These are phyloP conservation scores for Amorpha juglandis DNA, from an alignment of 2,888 invertebrate genomes.

Conservation along the genomic window DNA sequence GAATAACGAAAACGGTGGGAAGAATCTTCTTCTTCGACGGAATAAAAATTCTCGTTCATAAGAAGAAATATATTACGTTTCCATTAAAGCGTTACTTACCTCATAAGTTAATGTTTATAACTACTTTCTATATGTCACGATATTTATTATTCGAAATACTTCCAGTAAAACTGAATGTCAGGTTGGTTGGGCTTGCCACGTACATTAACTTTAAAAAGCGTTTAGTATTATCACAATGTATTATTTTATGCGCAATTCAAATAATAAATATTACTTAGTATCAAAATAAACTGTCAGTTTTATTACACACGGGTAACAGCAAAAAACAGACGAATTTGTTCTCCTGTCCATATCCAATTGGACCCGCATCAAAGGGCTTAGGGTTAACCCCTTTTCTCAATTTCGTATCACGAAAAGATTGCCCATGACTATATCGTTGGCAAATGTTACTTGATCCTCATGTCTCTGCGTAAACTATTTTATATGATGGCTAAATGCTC, in stretches of 20 bases:
- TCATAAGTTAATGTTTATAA: too few species aligned
- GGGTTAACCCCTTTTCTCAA: conserved; percentile 78
- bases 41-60: too few species aligned
- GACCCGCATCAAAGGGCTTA: conserved; percentile 83
- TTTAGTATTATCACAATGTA: not conserved
- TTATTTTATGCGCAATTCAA: conserved; percentile 40
- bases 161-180: not conserved
- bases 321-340: conserved; percentile 74
- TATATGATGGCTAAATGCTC: conserved; percentile 24
- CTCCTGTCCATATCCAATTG: conserved; percentile 78
- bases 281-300: conserved; percentile 74
- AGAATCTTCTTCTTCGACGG: too few species aligned
- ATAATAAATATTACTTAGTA: conserved; percentile 73
- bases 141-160: not conserved
- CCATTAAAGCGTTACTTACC: too few species aligned
- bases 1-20: too few species aligned
- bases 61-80: too few species aligned
- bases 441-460: conserved; percentile 75
- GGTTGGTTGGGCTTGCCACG: not conserved
- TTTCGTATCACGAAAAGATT: conserved; percentile 78
- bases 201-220: too few species aligned
- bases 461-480: conserved; percentile 53
- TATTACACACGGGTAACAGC: conserved; percentile 78
- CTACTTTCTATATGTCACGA: too few species aligned
- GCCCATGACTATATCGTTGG: conserved; percentile 76